Conservation (phyloP, 2,888 invertebrate species). For the Schizaphis graminum region DNA sequence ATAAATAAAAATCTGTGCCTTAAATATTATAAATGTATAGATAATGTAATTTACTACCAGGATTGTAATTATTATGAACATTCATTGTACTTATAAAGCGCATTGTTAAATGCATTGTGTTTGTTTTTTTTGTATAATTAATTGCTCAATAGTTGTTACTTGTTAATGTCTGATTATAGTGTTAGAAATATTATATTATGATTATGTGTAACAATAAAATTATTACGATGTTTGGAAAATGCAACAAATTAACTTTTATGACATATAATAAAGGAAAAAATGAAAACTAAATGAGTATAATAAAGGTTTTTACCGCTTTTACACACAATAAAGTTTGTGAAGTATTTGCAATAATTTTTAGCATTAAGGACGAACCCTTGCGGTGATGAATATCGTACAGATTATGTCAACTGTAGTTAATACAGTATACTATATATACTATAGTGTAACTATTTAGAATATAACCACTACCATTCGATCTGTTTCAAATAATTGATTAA, state of each 20-base stretch:
- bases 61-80: neutral
- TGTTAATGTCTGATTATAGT: neutral
- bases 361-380: neutral
- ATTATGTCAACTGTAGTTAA: neutral
- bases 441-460: neutral
- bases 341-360: neutral
- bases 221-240: neutral
- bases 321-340: neutral
- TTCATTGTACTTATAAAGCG: neutral
- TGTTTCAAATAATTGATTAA: no score
- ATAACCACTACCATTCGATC: no score
- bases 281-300: neutral
- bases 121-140: neutral
- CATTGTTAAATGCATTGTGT: neutral
- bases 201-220: neutral
- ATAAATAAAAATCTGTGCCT: neutral
- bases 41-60: neutral
- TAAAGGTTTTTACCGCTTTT: neutral
- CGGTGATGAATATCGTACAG: neutral
- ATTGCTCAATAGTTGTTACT: neutral
- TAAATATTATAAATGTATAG: neutral
- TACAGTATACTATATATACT: no score
- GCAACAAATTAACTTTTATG: neutral
- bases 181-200: neutral
- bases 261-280: neutral